Base-by-base conservation (phyloP, 2,888 invertebrate genomes). In the Ashinkailepas kermadecensis region DNA sequence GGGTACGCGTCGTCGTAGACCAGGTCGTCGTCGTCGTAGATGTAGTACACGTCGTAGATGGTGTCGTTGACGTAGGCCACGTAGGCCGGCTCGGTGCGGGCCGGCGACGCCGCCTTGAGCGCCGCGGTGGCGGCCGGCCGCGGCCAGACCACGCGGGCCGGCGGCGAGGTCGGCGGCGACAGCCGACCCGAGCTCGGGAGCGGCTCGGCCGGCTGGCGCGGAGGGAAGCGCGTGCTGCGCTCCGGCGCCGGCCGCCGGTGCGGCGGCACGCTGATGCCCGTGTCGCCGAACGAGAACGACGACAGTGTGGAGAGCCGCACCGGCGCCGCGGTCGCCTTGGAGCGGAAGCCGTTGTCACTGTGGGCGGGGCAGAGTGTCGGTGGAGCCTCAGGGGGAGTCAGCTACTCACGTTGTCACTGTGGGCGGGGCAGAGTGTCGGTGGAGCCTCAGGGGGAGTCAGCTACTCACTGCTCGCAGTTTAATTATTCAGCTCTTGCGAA, bases 1-100 rank as follows among this genome's bases (percentile, higher is more conserved):
- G 13, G 58, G 56, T 78, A 57, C 10, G 56, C 56, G n/a, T 78
- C 78, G 57, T 78, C 78, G 57, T 78, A 78, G 56, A 57, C 56
- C 78, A 78, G 56, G n/a, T 78, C 78, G n/a, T 78, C 78, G 78
- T 78, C 78, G n/a, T 78, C 78, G 78, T 78, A 78, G 78, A 78
- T 78, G 78, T 78, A 78, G 78, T 78, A 78, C 21, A 78, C 78
- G 78, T 78, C 78, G 78, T 78, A 78, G 78, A 78, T 57, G 78
- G 78, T 78, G 78, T 78, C 78, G 57, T 78, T 78, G 78, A 78
- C 54, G 78, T 78, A 78, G 78, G 78, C 78, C 21, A 78, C 78
- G 57, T 78, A 78, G 21, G 78, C 78, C 10, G 78, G 78, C 57
- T 23, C 78, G 23, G 78, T 23, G 57, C 11, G 58, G 1, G 9